Base-by-base conservation (phyloP, 2,113 vertebrate genomes). In the Eretmochelys imbricata region DNA sequence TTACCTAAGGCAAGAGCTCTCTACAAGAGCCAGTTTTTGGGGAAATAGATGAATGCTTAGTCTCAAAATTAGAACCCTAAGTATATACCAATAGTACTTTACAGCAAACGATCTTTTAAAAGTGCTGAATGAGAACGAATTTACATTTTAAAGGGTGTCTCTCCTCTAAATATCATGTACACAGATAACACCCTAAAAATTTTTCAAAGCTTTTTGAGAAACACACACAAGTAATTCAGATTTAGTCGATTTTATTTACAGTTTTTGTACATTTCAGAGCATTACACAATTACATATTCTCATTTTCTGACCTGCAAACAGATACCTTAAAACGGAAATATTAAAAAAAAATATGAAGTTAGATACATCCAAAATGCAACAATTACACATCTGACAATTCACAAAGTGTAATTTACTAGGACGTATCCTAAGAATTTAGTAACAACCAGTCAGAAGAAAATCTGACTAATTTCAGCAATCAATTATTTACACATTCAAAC, bases 251-350 rank as follows among this genome's bases (percentile, higher is more conserved):
- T 99, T 99, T 99, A 98, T 99, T 99, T 99, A 99, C 98, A 98
- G 93, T 97, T 98, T 97, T 98, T 98, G 94, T 98, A 98, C 98
- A 99, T 98, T 98, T 98, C 98, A 98, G 97, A 98, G 97, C 98
- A 98, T 98, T 98, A 98, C 98, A 99, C 98, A 99, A 98, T 98
- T 98, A 99, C 98, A 99, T 98, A 98, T 98, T 98, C 97, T 98
- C 98, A 98, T 98, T 99, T 99, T 99, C 99, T 99, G 99, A 99
- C 99, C 99, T 99, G 99, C 99, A 99, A 99, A 99, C 99, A 99
- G 99, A 99, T 99, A 99, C 98, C 98, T 98, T 98, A 98, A 72
- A 98, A 98, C 65, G 98, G 98, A 98, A 98, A 98, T 98, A 89
- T 96, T 96, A 97, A 80, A 90, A 93, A 95, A 97, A 98, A 97